A percentile compares a stretch with the other conserved stretches of the same genome.
phyloP scores from a whole-genome alignment of 2,797 vertebrate genomes.

The Cottoperca gobio region DNA sequence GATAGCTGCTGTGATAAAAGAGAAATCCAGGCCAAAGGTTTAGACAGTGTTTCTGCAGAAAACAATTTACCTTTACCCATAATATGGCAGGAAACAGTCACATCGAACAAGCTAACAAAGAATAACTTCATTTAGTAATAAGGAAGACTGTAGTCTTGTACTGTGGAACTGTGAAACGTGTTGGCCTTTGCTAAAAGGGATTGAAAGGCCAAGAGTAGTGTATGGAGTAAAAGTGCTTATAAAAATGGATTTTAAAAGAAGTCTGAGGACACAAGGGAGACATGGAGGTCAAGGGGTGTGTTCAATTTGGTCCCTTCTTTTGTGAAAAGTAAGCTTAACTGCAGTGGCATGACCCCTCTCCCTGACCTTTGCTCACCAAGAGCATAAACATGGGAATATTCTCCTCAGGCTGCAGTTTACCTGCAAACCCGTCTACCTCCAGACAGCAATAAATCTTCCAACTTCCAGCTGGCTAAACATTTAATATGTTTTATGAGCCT shows the following conservation, averaged over 20 bases:
- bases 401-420: conserved; percentile 15
- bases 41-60: background rate
- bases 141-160: background rate
- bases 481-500: conserved; percentile 53
- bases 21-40: conserved; percentile 22
- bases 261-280: background rate
- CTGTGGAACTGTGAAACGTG: conserved; percentile 13
- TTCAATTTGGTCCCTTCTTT: conserved; percentile 29
- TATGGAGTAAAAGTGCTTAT: conserved; percentile 3
- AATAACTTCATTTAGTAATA: conserved; percentile 22
- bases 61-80: conserved; percentile 26
- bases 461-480: conserved; percentile 54
- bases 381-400: conserved; percentile 52
- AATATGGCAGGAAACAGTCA: conserved; percentile 2
- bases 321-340: conserved; percentile 40
- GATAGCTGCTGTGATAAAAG: conserved; percentile 2
- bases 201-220: background rate
- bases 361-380: conserved; percentile 54
- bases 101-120: background rate
- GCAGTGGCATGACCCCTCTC: conserved; percentile 9
- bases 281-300: conserved; percentile 14
- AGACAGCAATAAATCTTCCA: conserved; percentile 36
- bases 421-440: conserved; percentile 39
- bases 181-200: background rate
- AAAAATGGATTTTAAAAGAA: conserved; percentile 29